Evolutionary conservation across 2,797 vertebrate genomes (phyloP).

Genomic region (Danio kyathit): DNA sequence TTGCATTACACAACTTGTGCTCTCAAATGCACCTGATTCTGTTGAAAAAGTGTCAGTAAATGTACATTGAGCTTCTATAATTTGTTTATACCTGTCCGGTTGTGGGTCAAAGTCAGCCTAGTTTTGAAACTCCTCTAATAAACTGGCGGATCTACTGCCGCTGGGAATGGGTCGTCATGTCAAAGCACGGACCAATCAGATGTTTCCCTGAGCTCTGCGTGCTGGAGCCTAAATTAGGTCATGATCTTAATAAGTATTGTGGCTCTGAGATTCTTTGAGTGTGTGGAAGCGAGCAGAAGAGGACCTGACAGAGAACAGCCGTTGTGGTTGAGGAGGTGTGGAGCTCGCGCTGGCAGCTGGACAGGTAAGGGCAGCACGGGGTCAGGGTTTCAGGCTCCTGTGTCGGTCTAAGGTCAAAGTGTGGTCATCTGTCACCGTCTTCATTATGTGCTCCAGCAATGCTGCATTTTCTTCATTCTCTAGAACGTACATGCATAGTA

Average conservation of each 20-base stretch:
- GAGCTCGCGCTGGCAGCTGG: constrained; percentile 53
- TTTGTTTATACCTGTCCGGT: constrained; percentile 17
- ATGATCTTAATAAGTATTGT: constrained; percentile 65
- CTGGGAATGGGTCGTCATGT: constrained; percentile 60
- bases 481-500: constrained; percentile 10
- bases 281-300: constrained; percentile 54
- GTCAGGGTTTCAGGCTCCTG: constrained; percentile 5
- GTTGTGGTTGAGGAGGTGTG: constrained; percentile 73
- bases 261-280: constrained; percentile 36
- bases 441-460: not conserved
- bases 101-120: constrained; percentile 40
- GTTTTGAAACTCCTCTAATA: constrained; percentile 45
- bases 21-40: not conserved
- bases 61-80: not conserved
- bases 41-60: not conserved
- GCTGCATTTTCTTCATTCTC: constrained; percentile 21
- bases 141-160: constrained; percentile 42
- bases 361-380: constrained; percentile 49
- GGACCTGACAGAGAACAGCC: constrained; percentile 74
- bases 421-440: not conserved
- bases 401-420: constrained; percentile 2
- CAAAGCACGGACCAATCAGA: constrained; percentile 64
- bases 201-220: constrained; percentile 50
- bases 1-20: not conserved
- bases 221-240: constrained; percentile 64